phyloP scores from a whole-genome alignment of 53 echinoderm and acorn worm species.

The Stichopus horrens region DNA sequence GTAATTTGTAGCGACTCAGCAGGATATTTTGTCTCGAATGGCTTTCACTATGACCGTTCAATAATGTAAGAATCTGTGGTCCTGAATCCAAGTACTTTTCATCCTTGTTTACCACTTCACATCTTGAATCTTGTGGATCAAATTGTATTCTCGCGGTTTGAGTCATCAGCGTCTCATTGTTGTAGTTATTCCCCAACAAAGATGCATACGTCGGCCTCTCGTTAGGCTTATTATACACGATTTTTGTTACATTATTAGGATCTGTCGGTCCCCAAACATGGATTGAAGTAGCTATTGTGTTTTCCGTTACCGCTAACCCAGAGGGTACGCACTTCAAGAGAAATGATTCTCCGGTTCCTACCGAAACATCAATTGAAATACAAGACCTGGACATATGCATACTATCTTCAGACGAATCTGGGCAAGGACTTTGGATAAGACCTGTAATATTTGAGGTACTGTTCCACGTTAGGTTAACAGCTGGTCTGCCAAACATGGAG shows the following conservation, averaged over 20 bases:
- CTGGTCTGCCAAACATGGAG: neutral
- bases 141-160: neutral
- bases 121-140: neutral
- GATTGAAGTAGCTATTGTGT: neutral
- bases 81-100: neutral
- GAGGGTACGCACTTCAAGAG: neutral
- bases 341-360: neutral
- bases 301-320: neutral
- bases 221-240: neutral
- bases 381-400: neutral
- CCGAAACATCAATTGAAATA: neutral
- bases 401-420: neutral
- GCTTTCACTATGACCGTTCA: neutral
- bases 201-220: neutral
- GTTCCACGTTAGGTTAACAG: neutral
- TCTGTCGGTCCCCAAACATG: neutral
- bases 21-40: neutral
- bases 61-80: neutral
- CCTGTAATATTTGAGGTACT: neutral
- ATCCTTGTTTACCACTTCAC: neutral
- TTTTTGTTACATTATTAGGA: neutral
- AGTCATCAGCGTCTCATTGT: neutral
- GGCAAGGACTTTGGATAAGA: neutral
- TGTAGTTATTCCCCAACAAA: neutral
- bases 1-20: neutral